A percentile compares a stretch with the other conserved stretches of the same genome.
Evolutionary conservation across 2,888 invertebrate genomes (phyloP).

Genomic region (Pristionchus entomophagus): DNA sequence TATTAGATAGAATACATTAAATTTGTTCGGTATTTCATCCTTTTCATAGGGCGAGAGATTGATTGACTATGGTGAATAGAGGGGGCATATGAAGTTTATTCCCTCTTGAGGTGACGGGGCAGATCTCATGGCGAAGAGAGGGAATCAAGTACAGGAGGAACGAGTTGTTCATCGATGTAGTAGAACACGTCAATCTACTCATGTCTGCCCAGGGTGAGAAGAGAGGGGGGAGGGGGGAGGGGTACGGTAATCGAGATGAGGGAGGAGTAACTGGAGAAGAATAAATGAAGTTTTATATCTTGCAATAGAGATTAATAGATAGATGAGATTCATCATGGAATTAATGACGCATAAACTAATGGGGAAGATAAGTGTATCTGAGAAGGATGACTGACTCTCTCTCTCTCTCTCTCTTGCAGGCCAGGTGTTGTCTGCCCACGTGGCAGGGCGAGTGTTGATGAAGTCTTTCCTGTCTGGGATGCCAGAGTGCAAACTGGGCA

Average conservation of each 20-base stretch:
- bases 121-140: constrained; percentile 97
- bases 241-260: too few species aligned
- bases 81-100: not conserved
- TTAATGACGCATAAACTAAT: too few species aligned
- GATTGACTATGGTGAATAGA: too few species aligned
- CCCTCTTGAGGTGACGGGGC: constrained; percentile 80
- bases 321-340: too few species aligned
- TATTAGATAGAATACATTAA: too few species aligned
- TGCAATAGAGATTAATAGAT: too few species aligned
- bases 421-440: constrained; percentile 97
- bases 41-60: too few species aligned
- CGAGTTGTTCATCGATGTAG: constrained; percentile 96
- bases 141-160: constrained; percentile 98
- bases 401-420: constrained; percentile 81
- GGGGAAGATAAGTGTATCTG: too few species aligned
- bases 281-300: too few species aligned
- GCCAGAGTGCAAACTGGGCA: constrained; percentile 99
- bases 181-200: constrained; percentile 97
- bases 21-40: too few species aligned
- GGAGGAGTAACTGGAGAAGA: not conserved
- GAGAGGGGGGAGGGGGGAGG: not conserved
- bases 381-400: too few species aligned
- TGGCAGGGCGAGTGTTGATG: constrained; percentile 99
- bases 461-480: constrained; percentile 99
- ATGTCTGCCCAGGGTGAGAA: constrained; percentile 95